These are phyloP conservation scores for Strix aluco DNA, from an alignment of 2,113 vertebrate species.

Conservation along the genomic window DNA sequence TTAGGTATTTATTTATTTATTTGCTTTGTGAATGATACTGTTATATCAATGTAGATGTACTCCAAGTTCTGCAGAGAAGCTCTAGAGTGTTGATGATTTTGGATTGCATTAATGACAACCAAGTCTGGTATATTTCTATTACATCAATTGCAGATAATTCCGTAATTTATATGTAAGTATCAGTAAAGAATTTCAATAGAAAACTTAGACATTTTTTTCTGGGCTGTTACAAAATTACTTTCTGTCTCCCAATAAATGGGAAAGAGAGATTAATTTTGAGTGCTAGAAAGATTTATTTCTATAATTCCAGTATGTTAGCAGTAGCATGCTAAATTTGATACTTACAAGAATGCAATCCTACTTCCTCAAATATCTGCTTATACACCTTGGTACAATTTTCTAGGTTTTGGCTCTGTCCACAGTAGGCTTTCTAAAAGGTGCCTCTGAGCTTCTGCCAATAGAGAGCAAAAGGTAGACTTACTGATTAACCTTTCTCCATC, in stretches of 20 bases:
- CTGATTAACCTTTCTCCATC: not conserved
- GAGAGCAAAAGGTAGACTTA: not conserved
- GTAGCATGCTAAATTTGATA: not conserved
- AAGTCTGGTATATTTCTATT: not conserved
- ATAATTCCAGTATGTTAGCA: not conserved
- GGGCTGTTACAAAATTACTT: not conserved
- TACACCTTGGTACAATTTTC: not conserved
- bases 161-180: not conserved
- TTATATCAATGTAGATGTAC: not conserved
- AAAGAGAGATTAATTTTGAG: not conserved
- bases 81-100: not conserved
- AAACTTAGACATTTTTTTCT: not conserved
- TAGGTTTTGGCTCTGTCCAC: not conserved
- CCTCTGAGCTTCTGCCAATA: not conserved
- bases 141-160: not conserved
- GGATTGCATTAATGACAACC: not conserved
- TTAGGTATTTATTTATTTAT: not conserved
- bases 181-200: not conserved
- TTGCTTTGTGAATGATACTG: not conserved
- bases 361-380: not conserved
- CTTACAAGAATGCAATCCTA: not conserved
- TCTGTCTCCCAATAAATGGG: not conserved
- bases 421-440: not conserved
- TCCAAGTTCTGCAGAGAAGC: not conserved
- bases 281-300: not conserved